Percentiles rank a stretch among this genome's conserved stretches.
phyloP scores from a whole-genome alignment of 64 coral and sea anemone species.

The Orbicella faveolata region DNA sequence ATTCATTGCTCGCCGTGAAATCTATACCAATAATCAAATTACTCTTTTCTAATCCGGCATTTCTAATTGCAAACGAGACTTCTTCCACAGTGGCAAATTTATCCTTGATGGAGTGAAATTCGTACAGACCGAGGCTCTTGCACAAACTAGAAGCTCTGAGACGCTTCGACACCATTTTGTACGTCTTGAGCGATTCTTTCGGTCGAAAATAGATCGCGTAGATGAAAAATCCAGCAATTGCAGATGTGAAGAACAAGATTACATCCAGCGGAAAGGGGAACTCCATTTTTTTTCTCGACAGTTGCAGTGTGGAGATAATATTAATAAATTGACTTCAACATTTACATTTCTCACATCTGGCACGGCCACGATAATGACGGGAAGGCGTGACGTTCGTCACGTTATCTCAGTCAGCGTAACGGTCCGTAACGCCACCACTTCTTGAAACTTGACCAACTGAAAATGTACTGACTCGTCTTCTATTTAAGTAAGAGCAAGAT shows the following conservation, averaged over 20 bases:
- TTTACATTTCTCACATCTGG: slow-evolving; percentile 10
- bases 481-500: too few species aligned
- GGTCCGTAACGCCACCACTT: background rate
- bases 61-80: slow-evolving; percentile 81
- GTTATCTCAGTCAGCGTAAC: background rate
- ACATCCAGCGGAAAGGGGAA: slow-evolving; percentile 75
- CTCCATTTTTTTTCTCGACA: slow-evolving; percentile 38
- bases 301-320: background rate
- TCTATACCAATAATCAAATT: slow-evolving; percentile 95
- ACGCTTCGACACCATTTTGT: slow-evolving; percentile 63
- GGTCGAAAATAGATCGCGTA: slow-evolving; percentile 70
- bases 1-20: slow-evolving; percentile 99
- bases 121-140: slow-evolving; percentile 62
- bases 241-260: slow-evolving; percentile 60
- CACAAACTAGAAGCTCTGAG: slow-evolving; percentile 70
- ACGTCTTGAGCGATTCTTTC: slow-evolving; percentile 69
- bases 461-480: too few species aligned
- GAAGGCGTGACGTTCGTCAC: background rate
- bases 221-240: slow-evolving; percentile 69
- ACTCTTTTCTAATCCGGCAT: slow-evolving; percentile 74
- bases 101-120: slow-evolving; percentile 87
- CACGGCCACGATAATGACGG: background rate
- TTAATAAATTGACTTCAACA: background rate
- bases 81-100: slow-evolving; percentile 76
- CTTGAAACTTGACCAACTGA: too few species aligned